Evolutionary conservation across 2,113 vertebrate genomes (phyloP), one percentile per base, ranked within the genome.

Genomic region (Spheniscus mendiculus): DNA sequence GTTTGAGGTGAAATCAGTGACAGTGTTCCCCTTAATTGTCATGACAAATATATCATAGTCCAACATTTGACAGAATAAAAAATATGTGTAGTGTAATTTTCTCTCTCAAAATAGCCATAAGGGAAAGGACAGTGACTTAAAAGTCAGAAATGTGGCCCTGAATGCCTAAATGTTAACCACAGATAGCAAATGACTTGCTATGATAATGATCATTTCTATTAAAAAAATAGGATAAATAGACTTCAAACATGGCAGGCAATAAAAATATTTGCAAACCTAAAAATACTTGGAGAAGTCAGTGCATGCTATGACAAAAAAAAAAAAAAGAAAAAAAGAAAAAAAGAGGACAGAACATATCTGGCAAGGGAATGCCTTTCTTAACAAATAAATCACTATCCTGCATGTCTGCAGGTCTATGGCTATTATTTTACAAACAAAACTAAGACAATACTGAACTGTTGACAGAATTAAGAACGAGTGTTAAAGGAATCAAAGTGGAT

Each of bases 341-440:
- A 34, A 19, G 1, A n/a, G 3, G 4, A n/a, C 0, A 6, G 10
- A 63, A 58, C 5, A 4, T 69, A 40, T 50, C 38, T 65, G 8
- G 9, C n/a, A 53, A 81, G 30, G 53, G 81, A 71, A 71, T 21
- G 19, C 6, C 23, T 40, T 55, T 77, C 15, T 87, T 50, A 81
- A 47, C 2, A 81, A 77, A 66, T 38, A 87, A 61, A 14, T 42
- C 25, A 7, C 7, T 53, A 11, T 19, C 13, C 2, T 61, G 21
- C 17, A 23, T 26, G 5, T 47, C 34, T 74, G 12, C 12, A 71
- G 6, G 7, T 89, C 20, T 40, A 3, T 52, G 16, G 2, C 4
- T 65, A 19, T 22, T 47, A 58, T 29, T 61, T 89, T 59, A 36
- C 5, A 42, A 82, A 49, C 1, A 86, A 69, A 66, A 26, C 11